Evolutionary conservation across 1,140 invertebrate genomes (phyloP).

Genomic region (Druon quercuslanigerum): DNA sequence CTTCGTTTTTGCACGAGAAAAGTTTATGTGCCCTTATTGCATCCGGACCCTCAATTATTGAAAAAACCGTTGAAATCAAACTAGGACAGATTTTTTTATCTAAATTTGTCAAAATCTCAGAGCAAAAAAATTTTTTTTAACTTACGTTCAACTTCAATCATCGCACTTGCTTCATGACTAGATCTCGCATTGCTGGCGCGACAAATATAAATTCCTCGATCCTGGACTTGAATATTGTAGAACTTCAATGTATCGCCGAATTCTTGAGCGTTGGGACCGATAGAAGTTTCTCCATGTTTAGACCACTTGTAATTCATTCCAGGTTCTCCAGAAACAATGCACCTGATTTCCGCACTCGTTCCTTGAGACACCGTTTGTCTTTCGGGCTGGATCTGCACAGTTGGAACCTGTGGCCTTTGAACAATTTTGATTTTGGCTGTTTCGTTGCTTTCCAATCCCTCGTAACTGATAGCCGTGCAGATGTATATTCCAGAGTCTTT

Average conservation of each 20-base stretch:
- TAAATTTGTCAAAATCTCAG: no score
- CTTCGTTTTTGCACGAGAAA: no score
- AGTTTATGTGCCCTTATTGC: no score
- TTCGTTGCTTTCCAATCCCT: slow-evolving; percentile 61
- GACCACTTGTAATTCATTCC: slow-evolving; percentile 86
- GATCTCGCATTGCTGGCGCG: slow-evolving; percentile 77
- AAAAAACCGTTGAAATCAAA: no score
- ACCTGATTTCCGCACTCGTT: slow-evolving; percentile 84
- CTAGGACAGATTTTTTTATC: no score
- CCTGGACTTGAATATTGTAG: slow-evolving; percentile 81
- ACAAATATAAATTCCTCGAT: slow-evolving; percentile 89
- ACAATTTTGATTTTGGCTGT: slow-evolving; percentile 60
- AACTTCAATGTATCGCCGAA: slow-evolving; percentile 84
- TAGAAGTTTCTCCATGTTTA: slow-evolving; percentile 79
- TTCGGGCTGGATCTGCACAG: slow-evolving; percentile 80
- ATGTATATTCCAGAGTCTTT: slow-evolving; percentile 88
- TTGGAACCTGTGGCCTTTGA: slow-evolving; percentile 68
- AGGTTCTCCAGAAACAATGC: slow-evolving; percentile 82
- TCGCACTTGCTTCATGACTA: slow-evolving; percentile 81
- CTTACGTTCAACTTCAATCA: slow-evolving; percentile 92
- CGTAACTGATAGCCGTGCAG: slow-evolving; percentile 80
- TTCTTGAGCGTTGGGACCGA: slow-evolving; percentile 80
- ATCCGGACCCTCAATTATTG: no score
- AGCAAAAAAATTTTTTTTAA: slow-evolving; percentile 39
- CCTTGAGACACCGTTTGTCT: slow-evolving; percentile 87